phyloP scores from a whole-genome alignment of 2,888 invertebrate species.

The Apoda limacodes region DNA sequence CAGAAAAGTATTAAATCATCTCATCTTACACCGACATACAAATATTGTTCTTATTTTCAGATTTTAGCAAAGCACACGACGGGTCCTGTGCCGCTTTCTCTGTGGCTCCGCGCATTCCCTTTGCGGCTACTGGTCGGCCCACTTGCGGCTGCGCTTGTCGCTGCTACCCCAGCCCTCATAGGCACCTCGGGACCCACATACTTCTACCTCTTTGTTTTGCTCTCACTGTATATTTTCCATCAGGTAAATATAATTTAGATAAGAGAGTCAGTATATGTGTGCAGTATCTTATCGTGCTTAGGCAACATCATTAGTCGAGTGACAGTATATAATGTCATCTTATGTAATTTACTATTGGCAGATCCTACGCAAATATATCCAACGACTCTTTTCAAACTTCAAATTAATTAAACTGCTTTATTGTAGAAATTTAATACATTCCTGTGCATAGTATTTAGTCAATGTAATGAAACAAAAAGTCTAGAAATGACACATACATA shows the following conservation, averaged over 20 bases:
- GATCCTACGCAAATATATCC: too few species aligned
- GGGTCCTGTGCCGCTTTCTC: slow-evolving; percentile 88
- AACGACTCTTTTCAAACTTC: too few species aligned
- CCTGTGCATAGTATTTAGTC: too few species aligned
- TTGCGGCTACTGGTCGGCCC: slow-evolving; percentile 88
- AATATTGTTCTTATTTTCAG: slow-evolving; percentile 27
- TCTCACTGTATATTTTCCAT: slow-evolving; percentile 88
- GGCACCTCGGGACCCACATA: slow-evolving; percentile 61
- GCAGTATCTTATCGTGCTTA: too few species aligned
- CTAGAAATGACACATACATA: too few species aligned
- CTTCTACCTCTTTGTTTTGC: slow-evolving; percentile 81
- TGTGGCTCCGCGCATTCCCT: slow-evolving; percentile 91
- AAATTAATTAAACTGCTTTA: too few species aligned
- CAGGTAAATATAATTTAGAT: slow-evolving; percentile 79
- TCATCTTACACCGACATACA: neutral
- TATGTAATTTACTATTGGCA: too few species aligned
- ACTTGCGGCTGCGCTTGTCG: slow-evolving; percentile 86
- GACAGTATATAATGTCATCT: too few species aligned
- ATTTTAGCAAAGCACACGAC: slow-evolving; percentile 76
- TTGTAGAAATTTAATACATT: too few species aligned
- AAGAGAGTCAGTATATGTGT: too few species aligned
- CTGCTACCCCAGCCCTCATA: slow-evolving; percentile 82
- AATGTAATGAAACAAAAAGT: too few species aligned
- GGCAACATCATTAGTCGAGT: too few species aligned
- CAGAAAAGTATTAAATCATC: neutral